Evolutionary conservation across 2,888 invertebrate species (phyloP).

Genomic region (Chaitophorus viminalis): DNA sequence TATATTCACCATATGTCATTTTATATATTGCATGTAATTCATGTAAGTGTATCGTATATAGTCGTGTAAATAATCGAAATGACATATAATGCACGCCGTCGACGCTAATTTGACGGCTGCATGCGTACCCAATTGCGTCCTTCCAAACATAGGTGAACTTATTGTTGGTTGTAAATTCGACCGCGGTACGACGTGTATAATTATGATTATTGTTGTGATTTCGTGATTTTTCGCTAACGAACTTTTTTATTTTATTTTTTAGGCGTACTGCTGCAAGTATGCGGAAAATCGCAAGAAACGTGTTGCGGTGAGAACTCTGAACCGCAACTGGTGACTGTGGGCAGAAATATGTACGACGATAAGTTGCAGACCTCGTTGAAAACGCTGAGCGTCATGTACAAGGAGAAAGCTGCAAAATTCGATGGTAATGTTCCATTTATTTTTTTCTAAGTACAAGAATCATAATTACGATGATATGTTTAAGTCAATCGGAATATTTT

Average conservation of each 20-base stretch:
- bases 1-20: too few species aligned
- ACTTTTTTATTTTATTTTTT: background rate
- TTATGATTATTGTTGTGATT: background rate
- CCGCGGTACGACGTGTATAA: background rate
- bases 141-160: too few species aligned
- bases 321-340: slow-evolving; percentile 77
- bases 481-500: too few species aligned
- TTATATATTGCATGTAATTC: too few species aligned
- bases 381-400: slow-evolving; percentile 79
- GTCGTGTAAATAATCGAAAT: too few species aligned
- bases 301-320: slow-evolving; percentile 79
- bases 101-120: too few species aligned
- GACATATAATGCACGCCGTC: too few species aligned
- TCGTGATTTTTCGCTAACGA: background rate
- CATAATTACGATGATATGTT: too few species aligned
- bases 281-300: slow-evolving; percentile 63
- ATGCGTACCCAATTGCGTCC: too few species aligned
- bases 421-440: slow-evolving; percentile 77
- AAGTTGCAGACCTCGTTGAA: slow-evolving; percentile 80
- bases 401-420: slow-evolving; percentile 82
- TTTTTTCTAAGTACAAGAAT: background rate
- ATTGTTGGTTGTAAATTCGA: background rate
- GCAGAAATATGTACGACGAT: slow-evolving; percentile 76
- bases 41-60: too few species aligned
- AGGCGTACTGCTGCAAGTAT: slow-evolving; percentile 63